Evolutionary conservation across 2,113 vertebrate genomes (phyloP).

Genomic region (Odontophorus gujanensis): DNA sequence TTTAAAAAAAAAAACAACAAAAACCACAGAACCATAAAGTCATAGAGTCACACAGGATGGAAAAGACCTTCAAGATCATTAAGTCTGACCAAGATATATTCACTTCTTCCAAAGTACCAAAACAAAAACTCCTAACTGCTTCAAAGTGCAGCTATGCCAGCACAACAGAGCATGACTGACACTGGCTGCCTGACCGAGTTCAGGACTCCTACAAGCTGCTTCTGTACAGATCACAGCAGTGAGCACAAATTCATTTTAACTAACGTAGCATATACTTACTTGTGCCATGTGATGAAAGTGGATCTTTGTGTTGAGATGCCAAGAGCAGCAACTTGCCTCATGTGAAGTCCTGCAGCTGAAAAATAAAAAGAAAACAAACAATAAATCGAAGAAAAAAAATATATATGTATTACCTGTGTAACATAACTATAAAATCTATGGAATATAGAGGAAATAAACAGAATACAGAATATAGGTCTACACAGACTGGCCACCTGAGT

Average conservation of each 20-base stretch:
- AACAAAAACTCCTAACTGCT: background rate
- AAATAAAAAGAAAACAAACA: background rate
- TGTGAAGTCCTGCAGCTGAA: constrained; percentile 88
- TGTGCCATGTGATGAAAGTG: constrained; percentile 96
- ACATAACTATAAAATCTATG: background rate
- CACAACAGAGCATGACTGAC: background rate
- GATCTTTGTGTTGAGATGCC: constrained; percentile 93
- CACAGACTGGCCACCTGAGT: background rate
- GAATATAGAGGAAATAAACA: background rate
- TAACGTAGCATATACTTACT: constrained; percentile 66
- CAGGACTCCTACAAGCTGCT: background rate
- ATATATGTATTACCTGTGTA: background rate
- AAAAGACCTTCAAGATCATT: background rate
- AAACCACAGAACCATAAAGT: background rate
- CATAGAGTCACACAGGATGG: background rate
- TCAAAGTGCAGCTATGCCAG: background rate
- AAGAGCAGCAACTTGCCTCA: constrained; percentile 88
- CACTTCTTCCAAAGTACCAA: background rate
- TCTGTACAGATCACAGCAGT: background rate
- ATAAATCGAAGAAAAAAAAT: background rate
- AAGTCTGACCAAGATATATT: rapidly evolving
- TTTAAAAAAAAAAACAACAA: background rate
- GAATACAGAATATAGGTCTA: background rate
- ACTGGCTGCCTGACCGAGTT: background rate
- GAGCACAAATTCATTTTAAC: background rate